Base-by-base conservation (phyloP, 2,797 vertebrate species). In the Simalia tracyae region DNA sequence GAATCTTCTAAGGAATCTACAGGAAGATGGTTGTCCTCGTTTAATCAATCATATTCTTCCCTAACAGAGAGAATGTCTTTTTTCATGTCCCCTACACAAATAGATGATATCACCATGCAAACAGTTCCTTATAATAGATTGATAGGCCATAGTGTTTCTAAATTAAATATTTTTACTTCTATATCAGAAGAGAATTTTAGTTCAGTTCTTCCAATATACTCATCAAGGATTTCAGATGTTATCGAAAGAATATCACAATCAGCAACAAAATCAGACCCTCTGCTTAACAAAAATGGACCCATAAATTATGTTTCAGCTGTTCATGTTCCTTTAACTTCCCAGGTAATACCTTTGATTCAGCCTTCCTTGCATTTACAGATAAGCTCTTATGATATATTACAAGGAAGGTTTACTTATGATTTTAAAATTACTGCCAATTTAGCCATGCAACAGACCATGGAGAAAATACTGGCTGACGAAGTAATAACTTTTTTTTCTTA, bases 21-120 rank as follows among this genome's bases (percentile, higher is more conserved):
- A 92, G 93, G 93, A 93, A 93, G 91, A 26, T 61, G 87, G 61
- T 92, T 94, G 91, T 50, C 93, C 4, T 93, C 63, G 2, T 93
- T 95, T 89, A 93, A 91, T 86, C 91, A 95, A 87, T 17, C 88
- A 10, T 46, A 94, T 95, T 95, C 90, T 95, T 94, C 92, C 56
- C 93, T 93, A 93, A 95, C 92, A 92, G 94, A 96, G 86, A 89
- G 31, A 84, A 84, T 95, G 12, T 68, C 92, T 64, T 91, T 92
- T 92, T 14, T 94, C 84, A 94, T 36, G 93, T 94, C 84, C 42
- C 36, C 63, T 86, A 54, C 28, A 68, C 56, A 93, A 3, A 64
- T 46, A 81, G 76, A 85, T 76, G 90, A 42, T 66, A 81, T 84
- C 56, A 94, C 94, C 89, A 61, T 90, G 90, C 61, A 92, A 89